Conservation (phyloP, 2,888 invertebrate genomes). For the Lamproptera curius region DNA sequence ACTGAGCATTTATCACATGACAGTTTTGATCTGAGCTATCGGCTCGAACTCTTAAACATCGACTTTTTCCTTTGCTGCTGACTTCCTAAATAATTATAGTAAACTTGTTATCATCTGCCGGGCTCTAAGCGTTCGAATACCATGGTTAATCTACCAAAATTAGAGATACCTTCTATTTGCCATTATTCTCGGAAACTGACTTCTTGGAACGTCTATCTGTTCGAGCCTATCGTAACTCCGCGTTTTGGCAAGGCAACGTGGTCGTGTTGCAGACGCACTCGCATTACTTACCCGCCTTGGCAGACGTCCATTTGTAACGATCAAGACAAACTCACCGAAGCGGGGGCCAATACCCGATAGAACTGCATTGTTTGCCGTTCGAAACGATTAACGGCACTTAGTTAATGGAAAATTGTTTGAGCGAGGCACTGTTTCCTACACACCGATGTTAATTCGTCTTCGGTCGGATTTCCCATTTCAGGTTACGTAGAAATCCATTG, state of each 20-base stretch:
- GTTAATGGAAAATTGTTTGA: conserved; percentile 18
- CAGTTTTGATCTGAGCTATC: too few relatives aligned
- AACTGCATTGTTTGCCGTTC: conserved; percentile 22
- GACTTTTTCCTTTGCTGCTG: too few relatives aligned
- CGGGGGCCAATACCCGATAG: conserved; percentile 22
- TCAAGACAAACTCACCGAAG: conserved; percentile 33
- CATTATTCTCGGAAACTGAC: background rate
- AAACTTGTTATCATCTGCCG: too few relatives aligned
- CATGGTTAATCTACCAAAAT: too few relatives aligned
- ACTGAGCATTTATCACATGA: too few relatives aligned
- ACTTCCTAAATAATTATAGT: too few relatives aligned
- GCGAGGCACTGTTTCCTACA: background rate
- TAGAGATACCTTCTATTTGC: too few relatives aligned
- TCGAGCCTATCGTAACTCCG: conserved; percentile 16
- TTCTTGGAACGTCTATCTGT: conserved; percentile 20
- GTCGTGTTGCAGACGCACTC: conserved; percentile 35
- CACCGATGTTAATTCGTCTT: too few relatives aligned
- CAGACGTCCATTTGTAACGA: conserved; percentile 55
- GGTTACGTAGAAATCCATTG: too few relatives aligned
- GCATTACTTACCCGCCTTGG: conserved; percentile 47
- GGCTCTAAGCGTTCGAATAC: too few relatives aligned
- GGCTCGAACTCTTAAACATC: too few relatives aligned
- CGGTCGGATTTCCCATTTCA: too few relatives aligned
- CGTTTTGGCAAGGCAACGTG: conserved; percentile 43
- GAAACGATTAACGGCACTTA: conserved; percentile 18